These are phyloP conservation scores for Actinemys pallida DNA, from an alignment of 2,113 vertebrate species.

Conservation along the genomic window DNA sequence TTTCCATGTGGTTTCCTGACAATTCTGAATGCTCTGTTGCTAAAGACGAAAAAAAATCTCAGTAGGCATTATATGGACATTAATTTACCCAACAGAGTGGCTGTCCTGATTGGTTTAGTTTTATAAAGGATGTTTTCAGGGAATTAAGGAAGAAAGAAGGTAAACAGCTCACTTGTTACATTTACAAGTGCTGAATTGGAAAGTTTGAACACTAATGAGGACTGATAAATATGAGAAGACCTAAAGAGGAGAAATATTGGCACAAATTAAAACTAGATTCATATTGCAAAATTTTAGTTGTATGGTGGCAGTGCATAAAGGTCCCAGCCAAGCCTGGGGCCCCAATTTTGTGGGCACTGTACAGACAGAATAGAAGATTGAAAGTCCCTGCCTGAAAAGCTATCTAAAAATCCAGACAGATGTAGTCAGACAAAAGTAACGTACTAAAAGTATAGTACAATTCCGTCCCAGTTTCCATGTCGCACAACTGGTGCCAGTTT, in stretches of 20 bases:
- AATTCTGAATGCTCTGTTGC: background rate
- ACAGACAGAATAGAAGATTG: background rate
- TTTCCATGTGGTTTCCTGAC: background rate
- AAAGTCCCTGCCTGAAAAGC: background rate
- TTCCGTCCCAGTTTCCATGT: background rate
- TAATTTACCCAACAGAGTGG: background rate
- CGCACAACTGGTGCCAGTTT: background rate
- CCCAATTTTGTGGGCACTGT: background rate
- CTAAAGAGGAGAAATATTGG: background rate
- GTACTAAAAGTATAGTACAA: background rate
- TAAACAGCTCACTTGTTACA: background rate
- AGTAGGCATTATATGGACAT: background rate
- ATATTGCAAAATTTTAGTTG: background rate
- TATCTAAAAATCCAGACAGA: background rate
- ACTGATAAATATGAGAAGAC: background rate
- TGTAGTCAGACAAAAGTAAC: background rate
- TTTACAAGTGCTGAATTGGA: background rate
- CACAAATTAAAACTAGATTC: background rate
- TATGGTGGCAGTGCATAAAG: background rate
- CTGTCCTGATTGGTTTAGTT: background rate
- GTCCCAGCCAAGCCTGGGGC: background rate
- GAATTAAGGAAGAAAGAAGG: conserved; percentile 1
- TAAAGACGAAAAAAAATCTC: background rate
- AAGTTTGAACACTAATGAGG: background rate
- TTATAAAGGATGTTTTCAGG: background rate